These are phyloP conservation scores for Sebastes taczanowskii DNA, from an alignment of 2,797 vertebrate species.

Conservation along the genomic window DNA sequence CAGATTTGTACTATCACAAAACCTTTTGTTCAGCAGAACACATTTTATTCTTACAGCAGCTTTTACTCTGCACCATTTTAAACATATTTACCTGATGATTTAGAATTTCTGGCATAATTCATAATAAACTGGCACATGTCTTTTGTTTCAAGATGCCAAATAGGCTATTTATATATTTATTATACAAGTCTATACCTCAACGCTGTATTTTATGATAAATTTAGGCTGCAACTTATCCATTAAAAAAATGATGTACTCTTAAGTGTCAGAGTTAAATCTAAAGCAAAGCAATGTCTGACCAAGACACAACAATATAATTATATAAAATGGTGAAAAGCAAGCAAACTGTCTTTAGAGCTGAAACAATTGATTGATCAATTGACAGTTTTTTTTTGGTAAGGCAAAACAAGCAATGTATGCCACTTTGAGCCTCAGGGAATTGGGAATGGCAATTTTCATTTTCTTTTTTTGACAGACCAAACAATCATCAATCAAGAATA, in stretches of 20 bases:
- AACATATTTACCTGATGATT: background rate
- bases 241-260: background rate
- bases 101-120: background rate
- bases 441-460: background rate
- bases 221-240: background rate
- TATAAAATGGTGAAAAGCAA: background rate
- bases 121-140: background rate
- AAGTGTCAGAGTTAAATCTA: background rate
- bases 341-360: background rate
- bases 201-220: background rate
- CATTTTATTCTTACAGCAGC: background rate
- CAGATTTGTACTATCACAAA: background rate
- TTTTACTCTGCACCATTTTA: background rate
- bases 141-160: background rate
- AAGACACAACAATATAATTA: too few species aligned
- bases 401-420: too few species aligned
- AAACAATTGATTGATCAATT: fast-evolving
- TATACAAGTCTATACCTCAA: background rate
- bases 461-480: background rate
- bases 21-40: background rate
- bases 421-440: too few species aligned
- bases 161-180: background rate
- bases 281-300: background rate
- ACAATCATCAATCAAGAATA: background rate
- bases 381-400: too few species aligned